Conservation (phyloP, 92 coral and sea anemone species). For the Virgularia gustaviana region DNA sequence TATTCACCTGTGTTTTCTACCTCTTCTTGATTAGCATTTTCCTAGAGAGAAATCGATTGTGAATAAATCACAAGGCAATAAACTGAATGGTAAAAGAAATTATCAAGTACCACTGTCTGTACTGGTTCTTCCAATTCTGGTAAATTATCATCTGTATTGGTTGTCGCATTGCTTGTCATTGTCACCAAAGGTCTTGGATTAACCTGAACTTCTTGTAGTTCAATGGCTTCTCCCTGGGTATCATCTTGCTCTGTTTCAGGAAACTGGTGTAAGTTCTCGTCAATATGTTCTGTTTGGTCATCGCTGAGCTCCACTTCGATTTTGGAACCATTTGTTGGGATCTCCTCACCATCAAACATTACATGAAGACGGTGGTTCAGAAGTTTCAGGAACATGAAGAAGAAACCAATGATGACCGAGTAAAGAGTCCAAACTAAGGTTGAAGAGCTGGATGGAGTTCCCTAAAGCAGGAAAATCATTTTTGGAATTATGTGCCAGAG, state of each 20-base stretch:
- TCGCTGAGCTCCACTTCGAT: slow-evolving; percentile 12
- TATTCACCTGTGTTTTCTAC: slow-evolving; percentile 41
- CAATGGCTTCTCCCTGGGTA: background rate
- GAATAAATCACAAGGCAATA: no score
- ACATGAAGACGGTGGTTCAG: slow-evolving; percentile 84
- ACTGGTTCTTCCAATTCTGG: background rate
- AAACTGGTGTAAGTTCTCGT: slow-evolving; percentile 2
- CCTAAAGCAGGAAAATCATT: no score
- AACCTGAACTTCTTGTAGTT: slow-evolving; percentile 8
- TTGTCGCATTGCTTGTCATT: background rate
- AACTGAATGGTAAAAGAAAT: no score
- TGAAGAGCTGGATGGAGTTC: slow-evolving; percentile 68
- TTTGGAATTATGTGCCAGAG: no score
- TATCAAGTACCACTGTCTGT: background rate
- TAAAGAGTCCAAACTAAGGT: slow-evolving; percentile 79
- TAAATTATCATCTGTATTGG: background rate
- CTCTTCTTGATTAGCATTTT: slow-evolving; percentile 57
- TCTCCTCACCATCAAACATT: slow-evolving; percentile 97
- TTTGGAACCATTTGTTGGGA: slow-evolving; percentile 54
- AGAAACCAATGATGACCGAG: slow-evolving; percentile 69
- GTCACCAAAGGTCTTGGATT: background rate
- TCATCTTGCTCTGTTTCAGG: slow-evolving; percentile 25
- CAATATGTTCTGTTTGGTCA: background rate
- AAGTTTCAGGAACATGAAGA: slow-evolving; percentile 71
- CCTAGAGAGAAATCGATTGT: no score